These are phyloP conservation scores for Donacobius atricapilla DNA, from an alignment of 2,113 vertebrate species.

Conservation along the genomic window DNA sequence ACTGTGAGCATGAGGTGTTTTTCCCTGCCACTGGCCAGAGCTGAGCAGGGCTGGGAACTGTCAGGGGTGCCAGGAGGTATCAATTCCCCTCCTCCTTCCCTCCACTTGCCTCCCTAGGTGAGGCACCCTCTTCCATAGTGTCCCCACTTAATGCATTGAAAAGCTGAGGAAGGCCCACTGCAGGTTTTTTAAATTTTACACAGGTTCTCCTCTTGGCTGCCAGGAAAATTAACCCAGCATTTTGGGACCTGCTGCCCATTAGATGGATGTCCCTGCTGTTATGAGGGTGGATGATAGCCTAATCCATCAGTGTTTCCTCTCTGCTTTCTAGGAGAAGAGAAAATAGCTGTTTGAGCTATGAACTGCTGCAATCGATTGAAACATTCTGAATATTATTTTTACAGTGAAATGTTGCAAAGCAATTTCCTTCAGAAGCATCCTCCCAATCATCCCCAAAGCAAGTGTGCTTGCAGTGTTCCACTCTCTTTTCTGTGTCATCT, in stretches of 20 bases:
- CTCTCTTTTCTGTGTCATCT: background rate
- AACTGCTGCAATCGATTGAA: background rate
- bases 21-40: background rate
- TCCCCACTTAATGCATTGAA: background rate
- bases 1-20: fast-evolving
- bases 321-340: background rate
- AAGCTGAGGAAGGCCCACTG: background rate
- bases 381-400: background rate
- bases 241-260: background rate
- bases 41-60: background rate
- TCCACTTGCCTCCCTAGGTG: background rate
- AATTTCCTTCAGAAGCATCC: background rate
- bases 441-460: background rate
- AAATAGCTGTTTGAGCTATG: background rate
- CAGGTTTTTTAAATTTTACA: too few relatives aligned
- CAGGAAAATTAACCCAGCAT: background rate
- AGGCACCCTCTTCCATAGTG: background rate
- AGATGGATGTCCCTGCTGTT: background rate
- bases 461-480: background rate
- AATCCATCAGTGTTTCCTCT: background rate
- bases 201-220: background rate
- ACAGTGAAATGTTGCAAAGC: background rate
- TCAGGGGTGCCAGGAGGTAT: background rate
- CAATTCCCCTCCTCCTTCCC: background rate
- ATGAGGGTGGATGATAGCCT: background rate